Evolutionary conservation across 2,888 invertebrate species (phyloP).

Genomic region (Baronia brevicornis): DNA sequence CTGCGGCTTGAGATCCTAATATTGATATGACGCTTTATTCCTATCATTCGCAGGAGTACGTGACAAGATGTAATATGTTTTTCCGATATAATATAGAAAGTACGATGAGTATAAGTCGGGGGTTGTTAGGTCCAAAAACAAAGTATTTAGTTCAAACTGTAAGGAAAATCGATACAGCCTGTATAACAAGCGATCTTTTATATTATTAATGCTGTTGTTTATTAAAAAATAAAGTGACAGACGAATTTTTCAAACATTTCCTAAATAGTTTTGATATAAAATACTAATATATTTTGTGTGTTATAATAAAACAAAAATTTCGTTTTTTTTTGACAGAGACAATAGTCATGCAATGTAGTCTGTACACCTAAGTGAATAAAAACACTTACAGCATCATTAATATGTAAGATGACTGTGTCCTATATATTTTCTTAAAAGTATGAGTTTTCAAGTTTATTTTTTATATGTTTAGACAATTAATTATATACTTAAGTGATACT

Average conservation of each 20-base stretch:
- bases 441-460: not conserved
- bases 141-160: not conserved
- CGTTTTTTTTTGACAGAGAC: slow-evolving; percentile 1
- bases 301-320: no score
- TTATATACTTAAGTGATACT: no score
- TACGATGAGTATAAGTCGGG: no score
- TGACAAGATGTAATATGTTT: no score
- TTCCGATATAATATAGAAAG: no score
- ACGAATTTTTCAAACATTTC: no score
- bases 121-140: not conserved
- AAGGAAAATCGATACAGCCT: slow-evolving; percentile 3
- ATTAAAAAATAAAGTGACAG: no score
- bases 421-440: not conserved
- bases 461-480: slow-evolving; percentile 6
- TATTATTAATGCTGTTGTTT: not conserved
- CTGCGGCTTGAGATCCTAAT: no score
- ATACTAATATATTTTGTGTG: not conserved
- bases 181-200: slow-evolving; percentile 2
- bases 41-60: no score
- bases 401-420: not conserved
- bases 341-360: not conserved
- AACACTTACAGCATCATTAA: slow-evolving; percentile 1
- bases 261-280: no score
- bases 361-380: not conserved
- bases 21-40: no score